A percentile compares a stretch with the other conserved stretches of the same genome.
These are phyloP conservation scores for Pheucticus melanocephalus DNA, from an alignment of 2,113 vertebrate genomes.

Conservation along the genomic window DNA sequence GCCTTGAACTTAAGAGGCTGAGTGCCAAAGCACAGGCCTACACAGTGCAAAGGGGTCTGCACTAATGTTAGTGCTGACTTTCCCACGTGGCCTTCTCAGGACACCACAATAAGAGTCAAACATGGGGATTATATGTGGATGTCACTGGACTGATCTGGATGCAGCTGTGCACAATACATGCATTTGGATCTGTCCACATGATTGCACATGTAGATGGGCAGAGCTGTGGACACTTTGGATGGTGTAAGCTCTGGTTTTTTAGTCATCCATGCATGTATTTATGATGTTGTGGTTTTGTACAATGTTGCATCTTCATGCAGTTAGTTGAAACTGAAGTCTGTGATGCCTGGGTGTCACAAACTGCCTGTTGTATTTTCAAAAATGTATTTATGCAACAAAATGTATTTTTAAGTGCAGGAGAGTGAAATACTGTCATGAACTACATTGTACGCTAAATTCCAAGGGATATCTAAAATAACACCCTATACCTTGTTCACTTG, in stretches of 20 bases:
- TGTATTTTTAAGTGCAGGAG: neutral
- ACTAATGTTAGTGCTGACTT: neutral
- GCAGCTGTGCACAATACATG: neutral
- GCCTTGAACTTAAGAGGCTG: neutral
- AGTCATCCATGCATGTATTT: neutral
- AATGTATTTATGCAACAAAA: neutral
- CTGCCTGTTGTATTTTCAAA: neutral
- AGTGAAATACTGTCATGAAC: neutral
- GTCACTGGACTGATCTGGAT: neutral
- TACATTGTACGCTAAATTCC: neutral
- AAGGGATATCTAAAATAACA: neutral
- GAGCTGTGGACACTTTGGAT: neutral
- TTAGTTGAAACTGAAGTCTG: neutral
- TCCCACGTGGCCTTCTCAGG: neutral
- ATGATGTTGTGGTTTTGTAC: conserved; percentile 8
- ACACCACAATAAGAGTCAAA: conserved; percentile 3
- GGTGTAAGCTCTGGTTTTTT: neutral
- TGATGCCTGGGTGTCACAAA: neutral
- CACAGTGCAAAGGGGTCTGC: neutral
- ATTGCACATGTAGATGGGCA: neutral
- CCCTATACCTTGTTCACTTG: neutral
- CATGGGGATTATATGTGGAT: conserved; percentile 5
- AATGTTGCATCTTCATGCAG: neutral
- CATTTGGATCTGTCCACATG: neutral
- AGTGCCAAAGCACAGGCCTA: neutral